Evolutionary conservation across 2,113 vertebrate genomes (phyloP).

Genomic region (Gobio gobio): DNA sequence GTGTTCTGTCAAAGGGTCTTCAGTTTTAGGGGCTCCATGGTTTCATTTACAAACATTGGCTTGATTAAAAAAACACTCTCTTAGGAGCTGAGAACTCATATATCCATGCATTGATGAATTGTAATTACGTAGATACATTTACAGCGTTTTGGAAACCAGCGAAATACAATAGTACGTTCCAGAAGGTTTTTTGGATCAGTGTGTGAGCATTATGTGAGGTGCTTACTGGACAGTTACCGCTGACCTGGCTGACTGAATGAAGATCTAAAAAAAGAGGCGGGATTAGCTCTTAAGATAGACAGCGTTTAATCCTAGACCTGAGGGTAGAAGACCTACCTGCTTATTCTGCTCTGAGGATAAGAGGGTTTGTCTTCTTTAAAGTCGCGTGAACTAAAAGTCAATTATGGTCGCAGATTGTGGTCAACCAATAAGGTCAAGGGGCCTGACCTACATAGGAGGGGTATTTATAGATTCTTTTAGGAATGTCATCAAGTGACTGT

Average conservation of each 20-base stretch:
- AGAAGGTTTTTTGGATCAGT: neutral
- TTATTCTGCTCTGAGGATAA: constrained; percentile 7
- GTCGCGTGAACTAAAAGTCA: neutral
- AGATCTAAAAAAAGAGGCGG: constrained; percentile 18
- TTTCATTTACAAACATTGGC: constrained; percentile 24
- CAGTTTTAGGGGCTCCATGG: neutral
- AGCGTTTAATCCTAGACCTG: constrained; percentile 24
- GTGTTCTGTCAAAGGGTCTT: constrained; percentile 31
- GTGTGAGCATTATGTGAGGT: constrained; percentile 2
- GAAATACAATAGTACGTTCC: neutral
- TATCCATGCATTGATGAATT: neutral
- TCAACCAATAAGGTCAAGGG: neutral
- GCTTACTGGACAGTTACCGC: constrained; percentile 12
- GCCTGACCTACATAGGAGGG: neutral
- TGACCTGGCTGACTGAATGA: constrained; percentile 16
- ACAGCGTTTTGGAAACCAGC: neutral
- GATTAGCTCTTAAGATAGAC: constrained; percentile 26
- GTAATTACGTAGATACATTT: neutral
- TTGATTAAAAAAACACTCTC: constrained; percentile 14
- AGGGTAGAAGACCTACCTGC: neutral
- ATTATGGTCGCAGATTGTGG: neutral
- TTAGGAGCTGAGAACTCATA: constrained; percentile 15
- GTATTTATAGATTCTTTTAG: constrained; percentile 19
- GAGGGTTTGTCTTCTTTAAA: neutral
- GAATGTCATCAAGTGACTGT: neutral